Percentiles rank a stretch among this genome's conserved stretches.
Evolutionary conservation across 2,113 vertebrate genomes (phyloP).

Genomic region (Murina feae): DNA sequence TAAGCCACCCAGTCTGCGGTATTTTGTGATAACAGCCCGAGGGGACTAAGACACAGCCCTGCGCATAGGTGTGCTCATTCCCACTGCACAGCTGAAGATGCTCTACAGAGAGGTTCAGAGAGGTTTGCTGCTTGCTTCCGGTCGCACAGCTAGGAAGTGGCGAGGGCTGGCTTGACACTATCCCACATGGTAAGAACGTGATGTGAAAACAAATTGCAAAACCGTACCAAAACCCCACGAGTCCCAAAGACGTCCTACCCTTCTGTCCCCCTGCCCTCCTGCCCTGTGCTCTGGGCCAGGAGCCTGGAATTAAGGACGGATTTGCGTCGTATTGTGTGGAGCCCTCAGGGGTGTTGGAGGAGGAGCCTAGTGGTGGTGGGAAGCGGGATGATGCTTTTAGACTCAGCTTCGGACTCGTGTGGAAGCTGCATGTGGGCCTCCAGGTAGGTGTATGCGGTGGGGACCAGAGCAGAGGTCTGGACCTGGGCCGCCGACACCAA

Average conservation of each 20-base stretch:
- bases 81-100: too few relatives aligned
- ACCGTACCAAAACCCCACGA: not conserved
- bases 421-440: not conserved
- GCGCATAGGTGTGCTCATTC: too few relatives aligned
- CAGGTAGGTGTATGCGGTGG: not conserved
- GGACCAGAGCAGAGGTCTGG: not conserved
- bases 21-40: not conserved
- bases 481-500: too few relatives aligned
- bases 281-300: not conserved
- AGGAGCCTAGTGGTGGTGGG: not conserved
- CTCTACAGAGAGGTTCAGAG: not conserved
- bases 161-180: not conserved
- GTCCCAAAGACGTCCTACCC: not conserved
- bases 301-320: not conserved
- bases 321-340: not conserved
- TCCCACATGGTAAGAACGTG: not conserved
- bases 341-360: not conserved
- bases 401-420: not conserved
- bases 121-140: not conserved
- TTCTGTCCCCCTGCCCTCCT: fast-evolving
- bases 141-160: not conserved
- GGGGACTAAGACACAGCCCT: not conserved
- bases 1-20: not conserved
- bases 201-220: not conserved
- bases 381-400: not conserved